These are phyloP conservation scores for Ptychoptera contaminata DNA, from an alignment of 2,888 invertebrate genomes.

Conservation along the genomic window DNA sequence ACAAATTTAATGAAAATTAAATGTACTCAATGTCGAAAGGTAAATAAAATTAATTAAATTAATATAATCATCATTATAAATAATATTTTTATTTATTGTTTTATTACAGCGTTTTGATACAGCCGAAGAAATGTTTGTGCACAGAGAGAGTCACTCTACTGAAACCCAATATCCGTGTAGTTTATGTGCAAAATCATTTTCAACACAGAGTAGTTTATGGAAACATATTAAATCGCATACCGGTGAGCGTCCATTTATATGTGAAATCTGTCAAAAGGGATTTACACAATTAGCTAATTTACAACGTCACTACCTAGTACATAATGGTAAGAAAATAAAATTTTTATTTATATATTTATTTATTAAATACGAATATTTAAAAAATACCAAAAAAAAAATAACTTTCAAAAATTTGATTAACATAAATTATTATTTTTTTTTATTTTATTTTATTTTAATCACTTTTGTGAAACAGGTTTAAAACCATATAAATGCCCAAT, in stretches of 20 bases:
- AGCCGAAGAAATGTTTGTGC: constrained; percentile 9
- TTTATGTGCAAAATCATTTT: constrained; percentile 8
- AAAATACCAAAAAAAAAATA: too few relatives aligned
- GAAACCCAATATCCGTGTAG: constrained; percentile 6
- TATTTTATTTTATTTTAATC: neutral
- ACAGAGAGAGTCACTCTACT: constrained; percentile 8
- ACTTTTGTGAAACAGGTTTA: constrained; percentile 7
- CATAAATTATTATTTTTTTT: neutral
- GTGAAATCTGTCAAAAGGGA: constrained; percentile 10
- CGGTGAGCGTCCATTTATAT: constrained; percentile 9
- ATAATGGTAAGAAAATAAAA: constrained; percentile 6
- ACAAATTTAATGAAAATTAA: constrained; percentile 8
- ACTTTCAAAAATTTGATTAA: too few relatives aligned
- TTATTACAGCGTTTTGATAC: constrained; percentile 8
- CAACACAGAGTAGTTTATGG: constrained; percentile 9
- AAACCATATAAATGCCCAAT: constrained; percentile 9
- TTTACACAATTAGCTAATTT: constrained; percentile 11
- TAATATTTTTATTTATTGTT: too few relatives aligned
- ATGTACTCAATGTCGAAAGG: constrained; percentile 9
- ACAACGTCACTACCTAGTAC: constrained; percentile 7
- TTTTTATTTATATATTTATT: too few relatives aligned
- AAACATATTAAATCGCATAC: constrained; percentile 10
- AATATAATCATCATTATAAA: too few relatives aligned
- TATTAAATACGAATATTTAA: too few relatives aligned
- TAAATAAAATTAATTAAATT: neutral